Evolutionary conservation across 2,797 vertebrate genomes (phyloP), one percentile per base, ranked within the genome.

Genomic region (Babyrousa celebensis): DNA sequence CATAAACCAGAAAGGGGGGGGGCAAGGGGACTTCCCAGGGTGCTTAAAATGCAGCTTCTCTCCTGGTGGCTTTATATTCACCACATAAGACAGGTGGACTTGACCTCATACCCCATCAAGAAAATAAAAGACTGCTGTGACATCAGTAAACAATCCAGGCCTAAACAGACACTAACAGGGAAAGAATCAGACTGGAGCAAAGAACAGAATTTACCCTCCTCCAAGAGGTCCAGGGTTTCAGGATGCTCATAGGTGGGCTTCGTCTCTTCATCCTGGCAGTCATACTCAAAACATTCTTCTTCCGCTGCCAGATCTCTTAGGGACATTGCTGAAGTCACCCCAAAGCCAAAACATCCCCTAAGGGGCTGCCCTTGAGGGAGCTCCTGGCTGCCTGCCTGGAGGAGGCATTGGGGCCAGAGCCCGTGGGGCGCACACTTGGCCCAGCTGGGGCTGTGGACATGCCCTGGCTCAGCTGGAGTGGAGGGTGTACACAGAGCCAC

Each of bases 281-380:
- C 97, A 40, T 88, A 99, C 70, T 99, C 99, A 98, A 98, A 99
- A 96, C 90, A 98, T 97, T 99, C 99, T 71, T 99, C 99, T 86
- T 98, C 92, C 12, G 95, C 96, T 96, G 72, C 89, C 36, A 58
- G 23, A 21, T 95, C 88, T 36, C 96, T 93, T 94, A 97, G 95
- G 89, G 99, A 99, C 99, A 99, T 99, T 92, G 97, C 98, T 60
- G 85, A 97, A 96, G 77, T 79, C 87, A 85, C 95, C 96, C 98
- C 97, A 85, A 89, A 85, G 75, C 0, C 60, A 79, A 92, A 84
- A 85, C 92, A 95, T 29, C 0, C 54, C 67, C 0, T 75, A 92
- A 18, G 84, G 75, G 72, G 96, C 62, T 91, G 91, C 87, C 89
- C 96, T 89, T 40, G 29, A 96, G 97, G 72, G 14, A 88, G 92